These are phyloP conservation scores for Darwinula stevensoni DNA, from an alignment of 2,888 invertebrate species.

Conservation along the genomic window DNA sequence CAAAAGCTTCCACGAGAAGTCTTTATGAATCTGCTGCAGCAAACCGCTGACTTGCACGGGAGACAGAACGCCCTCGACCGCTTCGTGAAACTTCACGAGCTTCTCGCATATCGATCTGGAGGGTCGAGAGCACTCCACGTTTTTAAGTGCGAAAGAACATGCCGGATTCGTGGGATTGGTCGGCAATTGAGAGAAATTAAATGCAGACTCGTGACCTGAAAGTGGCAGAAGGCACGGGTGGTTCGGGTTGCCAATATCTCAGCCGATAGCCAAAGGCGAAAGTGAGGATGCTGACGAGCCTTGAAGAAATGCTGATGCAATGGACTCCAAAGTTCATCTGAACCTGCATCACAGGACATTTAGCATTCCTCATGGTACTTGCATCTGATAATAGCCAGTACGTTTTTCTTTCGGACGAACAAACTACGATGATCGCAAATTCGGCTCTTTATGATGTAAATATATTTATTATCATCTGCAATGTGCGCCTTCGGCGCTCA, in stretches of 20 bases:
- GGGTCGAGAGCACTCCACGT: too few species aligned
- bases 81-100: conserved; percentile 66
- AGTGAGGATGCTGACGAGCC: conserved; percentile 66
- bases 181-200: too few species aligned
- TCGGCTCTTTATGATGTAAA: too few species aligned
- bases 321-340: conserved; percentile 22
- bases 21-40: conserved; percentile 44
- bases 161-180: conserved; percentile 7
- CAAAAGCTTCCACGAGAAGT: conserved; percentile 64
- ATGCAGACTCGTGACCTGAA: conserved; percentile 27
- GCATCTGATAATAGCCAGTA: too few species aligned
- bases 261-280: conserved; percentile 51
- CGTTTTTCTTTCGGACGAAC: too few species aligned
- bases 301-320: conserved; percentile 66
- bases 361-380: too few species aligned
- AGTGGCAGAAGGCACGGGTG: conserved; percentile 72
- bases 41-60: conserved; percentile 30
- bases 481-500: too few species aligned
- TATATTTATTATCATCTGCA: too few species aligned
- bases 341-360: too few species aligned
- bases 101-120: too few species aligned
- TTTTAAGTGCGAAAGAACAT: too few species aligned
- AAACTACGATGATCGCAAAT: too few species aligned
- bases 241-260: conserved; percentile 66
- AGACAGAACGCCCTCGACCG: conserved; percentile 55